Base-by-base conservation (phyloP, 2,113 vertebrate genomes). In the Campylomormyrus tamandua region DNA sequence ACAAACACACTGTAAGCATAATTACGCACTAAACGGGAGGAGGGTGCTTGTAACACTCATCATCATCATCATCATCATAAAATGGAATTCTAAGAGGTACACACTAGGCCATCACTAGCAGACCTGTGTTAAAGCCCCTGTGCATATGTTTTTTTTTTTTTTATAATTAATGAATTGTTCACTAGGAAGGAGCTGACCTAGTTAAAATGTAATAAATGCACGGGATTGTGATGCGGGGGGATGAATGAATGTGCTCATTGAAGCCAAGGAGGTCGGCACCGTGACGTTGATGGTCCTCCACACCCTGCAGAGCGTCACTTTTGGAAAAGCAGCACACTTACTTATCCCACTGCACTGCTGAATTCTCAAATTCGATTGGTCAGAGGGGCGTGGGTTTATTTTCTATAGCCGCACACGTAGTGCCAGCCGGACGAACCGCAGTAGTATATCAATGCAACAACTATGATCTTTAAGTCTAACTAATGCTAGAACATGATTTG, bases 81-180 rank as follows among this genome's bases (percentile, higher is more conserved):
- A 77, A 35, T 39, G 39, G 45, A 19, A 46, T 83, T 45, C 39
- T 0, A 8, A 42, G 45, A 10, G 21, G 7, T 9, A 9, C 17
- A 46, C 35, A 46, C 21, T 24, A 42, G 15, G 42, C 21, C 17
- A 83, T 83, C 80, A 21, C 45, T 24, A 45, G 21, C 46, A 87
- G 84, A 52, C 49, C 24, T 17, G n/a, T 48, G 83, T 17, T 27
- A 15, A 46, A 52, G 42, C 56, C 56, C 80, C 1, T 88, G 88
- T 89, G 90, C 87, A 58, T 88, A 89, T 0, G 6, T 90, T 62
- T n/a, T 90, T 83, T 92, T 92, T 53, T 0, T 39, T 3, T 93
- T 92, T 90, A 90, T 31, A 77, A 93, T 93, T 92, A 93, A 93
- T 94, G 93, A 91, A 94, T 91, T 89, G 88, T 83, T 35, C 46